A percentile compares a stretch with the other conserved stretches of the same genome.
phyloP scores from a whole-genome alignment of 2,888 invertebrate species.

The Epinotia brunnichana region DNA sequence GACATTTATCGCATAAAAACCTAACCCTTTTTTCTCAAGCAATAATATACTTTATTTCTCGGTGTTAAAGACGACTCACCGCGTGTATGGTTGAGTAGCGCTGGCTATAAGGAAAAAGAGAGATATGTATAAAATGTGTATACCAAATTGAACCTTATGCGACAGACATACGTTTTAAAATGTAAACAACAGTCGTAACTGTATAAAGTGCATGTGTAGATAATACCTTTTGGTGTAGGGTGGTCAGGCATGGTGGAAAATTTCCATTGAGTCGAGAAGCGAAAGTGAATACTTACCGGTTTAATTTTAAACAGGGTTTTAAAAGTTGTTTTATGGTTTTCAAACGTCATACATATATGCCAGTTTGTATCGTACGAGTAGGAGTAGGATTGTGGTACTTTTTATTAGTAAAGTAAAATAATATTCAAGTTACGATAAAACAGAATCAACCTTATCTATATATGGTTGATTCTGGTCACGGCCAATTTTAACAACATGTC shows the following conservation, averaged over 20 bases:
- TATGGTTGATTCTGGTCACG: no score
- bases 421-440: not conserved
- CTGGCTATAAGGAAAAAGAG: slow-evolving; percentile 2
- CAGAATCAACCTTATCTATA: not conserved
- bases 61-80: not conserved
- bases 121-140: not conserved
- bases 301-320: slow-evolving; percentile 17
- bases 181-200: not conserved
- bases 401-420: not conserved
- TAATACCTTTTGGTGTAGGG: slow-evolving; percentile 10
- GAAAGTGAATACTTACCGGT: slow-evolving; percentile 26
- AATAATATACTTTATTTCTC: not conserved
- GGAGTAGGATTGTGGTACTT: no score
- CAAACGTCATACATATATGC: not conserved
- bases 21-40: not conserved
- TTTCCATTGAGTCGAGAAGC: slow-evolving; percentile 32
- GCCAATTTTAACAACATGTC: not conserved
- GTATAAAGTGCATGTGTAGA: slow-evolving; percentile 3
- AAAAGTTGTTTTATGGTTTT: slow-evolving; percentile 1
- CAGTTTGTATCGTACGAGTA: not conserved
- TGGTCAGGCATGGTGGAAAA: slow-evolving; percentile 12
- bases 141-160: not conserved
- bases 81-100: not conserved
- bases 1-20: slow-evolving; percentile 23
- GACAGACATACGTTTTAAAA: not conserved